Evolutionary conservation across 64 coral and sea anemone species (phyloP).

Genomic region (Actinia equina): DNA sequence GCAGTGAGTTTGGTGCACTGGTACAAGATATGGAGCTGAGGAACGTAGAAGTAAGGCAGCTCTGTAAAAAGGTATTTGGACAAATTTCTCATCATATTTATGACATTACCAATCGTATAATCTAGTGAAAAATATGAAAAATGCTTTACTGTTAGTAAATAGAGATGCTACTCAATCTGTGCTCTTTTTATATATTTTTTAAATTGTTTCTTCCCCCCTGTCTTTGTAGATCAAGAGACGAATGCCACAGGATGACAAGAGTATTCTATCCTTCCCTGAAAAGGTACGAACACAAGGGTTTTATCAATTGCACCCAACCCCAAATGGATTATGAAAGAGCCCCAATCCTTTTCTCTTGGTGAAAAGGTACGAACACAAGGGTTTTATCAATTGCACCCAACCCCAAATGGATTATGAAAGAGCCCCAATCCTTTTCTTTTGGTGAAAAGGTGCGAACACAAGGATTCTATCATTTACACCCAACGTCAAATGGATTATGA

Average conservation of each 20-base stretch:
- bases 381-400: too few relatives aligned
- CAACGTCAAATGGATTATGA: too few relatives aligned
- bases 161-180: too few relatives aligned
- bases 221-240: conserved; percentile 81
- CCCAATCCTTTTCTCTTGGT: not conserved
- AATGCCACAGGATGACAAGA: conserved; percentile 80
- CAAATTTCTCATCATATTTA: too few relatives aligned
- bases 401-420: too few relatives aligned
- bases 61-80: conserved; percentile 90
- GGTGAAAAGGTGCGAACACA: conserved; percentile 69
- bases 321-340: too few relatives aligned
- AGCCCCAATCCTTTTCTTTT: too few relatives aligned
- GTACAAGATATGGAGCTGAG: conserved; percentile 94
- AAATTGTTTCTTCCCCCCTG: not conserved
- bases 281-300: conserved; percentile 45
- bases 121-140: not conserved
- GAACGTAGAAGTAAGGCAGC: conserved; percentile 84
- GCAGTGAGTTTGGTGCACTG: conserved; percentile 76
- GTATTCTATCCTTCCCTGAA: conserved; percentile 67
- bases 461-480: too few relatives aligned
- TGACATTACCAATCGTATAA: too few relatives aligned
- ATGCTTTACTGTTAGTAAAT: too few relatives aligned
- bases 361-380: conserved; percentile 61
- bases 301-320: too few relatives aligned
- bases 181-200: too few relatives aligned